Base-by-base conservation (phyloP, 2,113 vertebrate species). In the Equus przewalskii region DNA sequence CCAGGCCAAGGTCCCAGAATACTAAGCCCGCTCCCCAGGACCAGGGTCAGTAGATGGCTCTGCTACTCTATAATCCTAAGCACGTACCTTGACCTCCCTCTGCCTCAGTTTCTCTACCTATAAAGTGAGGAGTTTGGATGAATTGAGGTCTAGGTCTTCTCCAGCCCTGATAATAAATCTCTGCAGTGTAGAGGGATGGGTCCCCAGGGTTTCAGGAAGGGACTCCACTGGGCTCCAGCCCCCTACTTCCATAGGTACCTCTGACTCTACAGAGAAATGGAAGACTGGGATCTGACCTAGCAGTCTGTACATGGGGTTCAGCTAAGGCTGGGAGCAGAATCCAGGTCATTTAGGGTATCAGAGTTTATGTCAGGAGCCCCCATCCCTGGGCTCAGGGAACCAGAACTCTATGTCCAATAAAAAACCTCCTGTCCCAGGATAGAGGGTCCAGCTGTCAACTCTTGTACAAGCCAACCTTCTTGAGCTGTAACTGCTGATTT, bases 271-370 rank as follows among this genome's bases (percentile, higher is more conserved):
- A 81, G 70, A 94, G 58, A 83, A 75, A 51, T 36, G 22, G 58
- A 72, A 86, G 75, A 41, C n/a, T 91, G 49, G 58, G 8, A 91
- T 92, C 54, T 96, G 85, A 64, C 36, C 58, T 89, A 89, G 56
- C 21, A 81, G 76, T 22, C 33, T 94, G 69, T 44, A 93, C 46
- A 75, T n/a, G 41, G 82, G 51, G 44, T 69, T 95, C 41, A 86
- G 64, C 70, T 94, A 88, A 91, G 33, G 21, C 41, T 86, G 65
- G 83, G 79, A 94, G 46, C 12, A 95, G 46, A 96, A 93, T 62
- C 58, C 16, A 73, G 46, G 49, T 89, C 78, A 69, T 30, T 86
- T 95, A 91, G 24, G 28, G 19, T 54, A 89, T 84, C 72, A 95
- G 83, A 78, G 26, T 78, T 4, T 82, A 60, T 72, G 44, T 24